Evolutionary conservation across 2,888 invertebrate genomes (phyloP).

Genomic region (Cataglyphis cursor): DNA sequence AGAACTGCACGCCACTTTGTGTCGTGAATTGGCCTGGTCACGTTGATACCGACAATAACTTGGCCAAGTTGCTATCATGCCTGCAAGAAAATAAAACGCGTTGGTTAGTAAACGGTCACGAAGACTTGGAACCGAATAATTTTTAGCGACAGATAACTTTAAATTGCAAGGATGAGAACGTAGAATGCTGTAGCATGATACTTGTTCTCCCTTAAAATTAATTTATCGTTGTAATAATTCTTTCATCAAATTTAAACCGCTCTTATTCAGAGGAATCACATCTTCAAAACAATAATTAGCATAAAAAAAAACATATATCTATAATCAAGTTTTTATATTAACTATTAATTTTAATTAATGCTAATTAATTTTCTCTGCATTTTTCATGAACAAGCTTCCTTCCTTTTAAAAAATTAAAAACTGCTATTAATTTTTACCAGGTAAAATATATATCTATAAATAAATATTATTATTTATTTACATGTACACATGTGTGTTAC

Average conservation of each 20-base stretch:
- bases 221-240: not conserved
- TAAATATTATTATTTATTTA: not conserved
- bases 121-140: conserved; percentile 9
- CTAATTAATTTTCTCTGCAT: conserved; percentile 1
- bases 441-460: conserved; percentile 15
- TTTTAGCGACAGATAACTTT: conserved; percentile 13
- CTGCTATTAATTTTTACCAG: conserved; percentile 1
- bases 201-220: not conserved
- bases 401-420: not conserved
- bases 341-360: conserved; percentile 16
- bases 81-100: conserved; percentile 61
- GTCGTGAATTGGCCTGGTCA: conserved; percentile 4
- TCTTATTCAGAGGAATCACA: not conserved
- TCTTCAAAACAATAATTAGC: not conserved
- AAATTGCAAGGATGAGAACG: not conserved
- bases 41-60: conserved; percentile 44
- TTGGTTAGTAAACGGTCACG: conserved; percentile 28
- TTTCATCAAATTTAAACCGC: not conserved
- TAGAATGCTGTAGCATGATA: not conserved
- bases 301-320: not conserved
- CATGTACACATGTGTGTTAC: not conserved
- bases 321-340: not conserved
- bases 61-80: conserved; percentile 42
- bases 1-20: conserved; percentile 29
- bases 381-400: not conserved